These are phyloP conservation scores for Leptobrachium leishanense DNA, from an alignment of 2,113 vertebrate species.

Conservation along the genomic window DNA sequence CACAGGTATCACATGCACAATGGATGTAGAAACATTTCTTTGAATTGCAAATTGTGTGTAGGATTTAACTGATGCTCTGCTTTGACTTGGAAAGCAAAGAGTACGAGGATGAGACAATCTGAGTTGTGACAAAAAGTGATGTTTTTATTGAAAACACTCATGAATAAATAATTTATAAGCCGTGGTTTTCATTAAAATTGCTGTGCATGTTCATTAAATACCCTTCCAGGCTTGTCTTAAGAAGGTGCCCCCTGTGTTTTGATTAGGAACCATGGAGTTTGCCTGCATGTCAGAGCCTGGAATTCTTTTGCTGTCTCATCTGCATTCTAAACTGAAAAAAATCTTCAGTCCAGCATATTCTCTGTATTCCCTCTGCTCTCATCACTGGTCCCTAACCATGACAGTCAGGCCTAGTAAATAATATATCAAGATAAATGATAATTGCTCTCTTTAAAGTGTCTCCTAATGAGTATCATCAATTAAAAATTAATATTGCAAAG, in stretches of 20 bases:
- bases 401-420: slow-evolving; percentile 96
- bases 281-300: slow-evolving; percentile 66
- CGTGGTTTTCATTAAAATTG: slow-evolving; percentile 78
- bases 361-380: slow-evolving; percentile 65
- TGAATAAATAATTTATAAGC: slow-evolving; percentile 80
- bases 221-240: slow-evolving; percentile 64
- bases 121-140: background rate
- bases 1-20: no score
- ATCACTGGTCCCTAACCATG: slow-evolving; percentile 81
- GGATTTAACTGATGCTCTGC: background rate
- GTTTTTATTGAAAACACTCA: slow-evolving; percentile 30
- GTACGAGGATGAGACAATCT: background rate
- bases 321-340: slow-evolving; percentile 54
- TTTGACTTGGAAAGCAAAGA: background rate
- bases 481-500: slow-evolving; percentile 92
- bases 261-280: slow-evolving; percentile 67
- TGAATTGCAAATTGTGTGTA: background rate
- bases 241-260: slow-evolving; percentile 68
- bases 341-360: slow-evolving; percentile 57
- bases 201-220: slow-evolving; percentile 79
- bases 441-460: slow-evolving; percentile 89
- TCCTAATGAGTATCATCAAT: slow-evolving; percentile 97
- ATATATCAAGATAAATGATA: slow-evolving; percentile 99
- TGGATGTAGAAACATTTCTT: no score
- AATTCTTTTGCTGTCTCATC: slow-evolving; percentile 60